These are phyloP conservation scores for Distichodus sexfasciatus DNA, from an alignment of 2,797 vertebrate species.

Conservation along the genomic window DNA sequence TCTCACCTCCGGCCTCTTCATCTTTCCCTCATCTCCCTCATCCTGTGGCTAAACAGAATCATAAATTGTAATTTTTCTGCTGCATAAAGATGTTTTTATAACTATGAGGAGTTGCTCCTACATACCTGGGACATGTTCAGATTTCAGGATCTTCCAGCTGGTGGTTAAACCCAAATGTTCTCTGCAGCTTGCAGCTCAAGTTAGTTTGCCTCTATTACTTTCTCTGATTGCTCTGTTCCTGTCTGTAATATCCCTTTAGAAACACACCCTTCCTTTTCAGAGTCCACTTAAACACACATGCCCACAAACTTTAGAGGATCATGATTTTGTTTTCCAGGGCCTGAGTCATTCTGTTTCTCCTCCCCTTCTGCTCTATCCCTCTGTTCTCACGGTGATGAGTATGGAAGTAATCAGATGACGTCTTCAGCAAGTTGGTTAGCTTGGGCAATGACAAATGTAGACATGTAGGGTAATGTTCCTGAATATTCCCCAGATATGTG, in stretches of 20 bases:
- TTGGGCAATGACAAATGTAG: constrained; percentile 13
- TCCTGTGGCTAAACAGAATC: constrained; percentile 47
- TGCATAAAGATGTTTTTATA: neutral
- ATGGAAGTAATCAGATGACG: constrained; percentile 47
- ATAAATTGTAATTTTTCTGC: neutral
- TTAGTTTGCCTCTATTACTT: constrained; percentile 7
- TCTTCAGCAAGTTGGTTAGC: constrained; percentile 22
- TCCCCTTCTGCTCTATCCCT: constrained; percentile 50
- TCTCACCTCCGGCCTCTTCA: constrained; percentile 86
- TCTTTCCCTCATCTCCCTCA: constrained; percentile 60
- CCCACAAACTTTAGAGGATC: constrained; percentile 49
- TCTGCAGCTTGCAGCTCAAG: constrained; percentile 5
- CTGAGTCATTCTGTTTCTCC: constrained; percentile 64
- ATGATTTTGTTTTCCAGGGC: constrained; percentile 56
- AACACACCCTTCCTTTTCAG: constrained; percentile 18
- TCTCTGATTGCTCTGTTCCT: constrained; percentile 11
- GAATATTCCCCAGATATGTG: neutral
- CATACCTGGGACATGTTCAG: constrained; percentile 73
- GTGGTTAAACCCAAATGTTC: constrained; percentile 15
- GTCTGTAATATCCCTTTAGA: neutral
- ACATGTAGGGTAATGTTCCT: neutral
- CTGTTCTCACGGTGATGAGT: constrained; percentile 25
- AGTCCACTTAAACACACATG: constrained; percentile 21
- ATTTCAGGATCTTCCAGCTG: constrained; percentile 19
- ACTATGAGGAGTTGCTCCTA: neutral